These are phyloP conservation scores for Sinotaia quadrata DNA, from an alignment of 2,888 invertebrate species.

Conservation along the genomic window DNA sequence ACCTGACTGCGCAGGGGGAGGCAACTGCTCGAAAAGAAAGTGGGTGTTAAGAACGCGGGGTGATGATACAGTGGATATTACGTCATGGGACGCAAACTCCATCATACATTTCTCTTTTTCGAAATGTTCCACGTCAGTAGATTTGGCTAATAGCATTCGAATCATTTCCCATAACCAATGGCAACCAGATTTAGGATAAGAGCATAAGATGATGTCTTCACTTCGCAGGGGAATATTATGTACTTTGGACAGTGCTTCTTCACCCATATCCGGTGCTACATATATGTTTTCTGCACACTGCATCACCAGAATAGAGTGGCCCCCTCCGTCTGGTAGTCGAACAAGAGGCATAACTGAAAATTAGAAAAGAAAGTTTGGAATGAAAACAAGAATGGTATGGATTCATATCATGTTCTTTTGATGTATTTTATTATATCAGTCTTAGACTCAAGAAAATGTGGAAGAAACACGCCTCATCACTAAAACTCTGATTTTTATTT, in stretches of 20 bases:
- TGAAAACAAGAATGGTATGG: too few relatives aligned
- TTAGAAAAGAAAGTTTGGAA: too few relatives aligned
- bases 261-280: background rate
- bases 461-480: too few relatives aligned
- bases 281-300: background rate
- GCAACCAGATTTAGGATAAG: constrained; percentile 33
- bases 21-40: constrained; percentile 14
- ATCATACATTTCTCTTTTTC: constrained; percentile 36
- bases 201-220: constrained; percentile 30
- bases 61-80: constrained; percentile 21
- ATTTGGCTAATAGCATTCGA: constrained; percentile 25
- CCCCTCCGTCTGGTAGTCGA: constrained; percentile 2
- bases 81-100: constrained; percentile 23
- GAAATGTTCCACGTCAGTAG: background rate
- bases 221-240: constrained; percentile 19
- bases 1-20: constrained; percentile 21
- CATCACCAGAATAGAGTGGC: constrained; percentile 12
- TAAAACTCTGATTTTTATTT: too few relatives aligned
- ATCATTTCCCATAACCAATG: constrained; percentile 41
- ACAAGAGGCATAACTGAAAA: constrained; percentile 2
- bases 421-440: too few relatives aligned
- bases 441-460: too few relatives aligned
- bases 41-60: constrained; percentile 37
- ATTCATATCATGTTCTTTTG: too few relatives aligned
- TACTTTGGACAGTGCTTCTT: background rate